Evolutionary conservation across 37 sponge, comb jelly and placozoan species (phyloP), one percentile per base, ranked within the genome.

Genomic region (Geodia barretti): DNA sequence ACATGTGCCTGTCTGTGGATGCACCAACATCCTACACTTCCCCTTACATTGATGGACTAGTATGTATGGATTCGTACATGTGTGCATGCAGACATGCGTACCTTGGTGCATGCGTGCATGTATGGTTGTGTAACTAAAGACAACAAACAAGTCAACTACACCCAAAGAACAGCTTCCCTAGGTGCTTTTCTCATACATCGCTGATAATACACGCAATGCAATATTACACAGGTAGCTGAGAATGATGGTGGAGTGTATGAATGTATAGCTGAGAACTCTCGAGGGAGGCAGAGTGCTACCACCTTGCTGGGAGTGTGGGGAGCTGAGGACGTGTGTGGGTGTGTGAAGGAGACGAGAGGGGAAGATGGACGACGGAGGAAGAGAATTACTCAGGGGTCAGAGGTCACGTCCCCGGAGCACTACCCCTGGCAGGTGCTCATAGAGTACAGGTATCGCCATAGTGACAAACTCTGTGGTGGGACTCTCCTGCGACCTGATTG

Each of bases 401-500:
- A 23, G 7, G 65, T 82, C 21, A 64, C 32, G 28, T 14, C 25
- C 17, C 38, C 39, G 41, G 32, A 74, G 42, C 24, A 5, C 39
- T 36, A 14, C 39, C 26, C 59, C 7, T 23, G 14, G 14, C 60
- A 80, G 81, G 81, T 71, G 4, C 72, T 80, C 23, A 80, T 80
- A 23, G 81, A 80, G 72, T 70, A 70, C 4, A 65, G 7, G 39
- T n/a, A n/a, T n/a, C 24, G 1, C 72, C 17, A 72, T 14, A 70
- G 39, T 29, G 68, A 79, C 33, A 26, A 19, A 4, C 63, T 70
- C n/a, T 82, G 74, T 82, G 74, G 83, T 17, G 87, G 87, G 2
- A 35, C 87, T 43, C 83, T 87, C 25, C n/a, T 87, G 24, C 60
- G 76, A 17, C 76, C 82, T 19, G 71, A 76, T 62, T 80, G 81